Conservation (phyloP, 2,113 vertebrate species). For the Cacatua alba region DNA sequence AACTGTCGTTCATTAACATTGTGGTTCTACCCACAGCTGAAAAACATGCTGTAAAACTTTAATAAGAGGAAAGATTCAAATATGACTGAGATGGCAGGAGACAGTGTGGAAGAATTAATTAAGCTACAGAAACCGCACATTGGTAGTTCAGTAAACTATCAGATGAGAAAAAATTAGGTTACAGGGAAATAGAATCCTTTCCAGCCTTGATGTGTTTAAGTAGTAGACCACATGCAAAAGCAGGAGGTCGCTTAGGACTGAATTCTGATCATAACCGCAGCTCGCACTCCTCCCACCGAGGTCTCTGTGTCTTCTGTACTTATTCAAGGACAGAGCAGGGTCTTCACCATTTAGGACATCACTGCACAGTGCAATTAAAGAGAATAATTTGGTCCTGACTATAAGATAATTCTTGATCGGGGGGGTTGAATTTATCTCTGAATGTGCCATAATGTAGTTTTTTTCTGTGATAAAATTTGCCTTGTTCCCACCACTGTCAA, state of each 20-base stretch:
- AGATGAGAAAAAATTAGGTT: neutral
- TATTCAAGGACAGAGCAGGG: conserved; percentile 38
- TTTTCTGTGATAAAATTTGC: neutral
- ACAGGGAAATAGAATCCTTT: conserved; percentile 1
- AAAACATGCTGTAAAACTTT: conserved; percentile 56
- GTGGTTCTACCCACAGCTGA: conserved; percentile 40
- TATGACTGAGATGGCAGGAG: neutral
- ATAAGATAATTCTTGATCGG: neutral
- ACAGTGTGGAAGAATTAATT: conserved; percentile 40
- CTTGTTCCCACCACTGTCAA: neutral
- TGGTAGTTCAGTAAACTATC: conserved; percentile 7
- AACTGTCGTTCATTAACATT: conserved; percentile 51
- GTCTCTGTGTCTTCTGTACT: neutral
- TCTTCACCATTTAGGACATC: conserved; percentile 40
- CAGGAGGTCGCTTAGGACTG: conserved; percentile 18
- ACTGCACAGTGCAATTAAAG: neutral
- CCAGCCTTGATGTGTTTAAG: conserved; percentile 26
- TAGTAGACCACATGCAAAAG: neutral
- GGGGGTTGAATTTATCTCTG: conserved; percentile 15
- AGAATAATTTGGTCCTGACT: conserved; percentile 25
- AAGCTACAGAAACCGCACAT: neutral
- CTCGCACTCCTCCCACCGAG: neutral
- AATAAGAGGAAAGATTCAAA: conserved; percentile 47
- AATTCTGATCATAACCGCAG: conserved; percentile 14
- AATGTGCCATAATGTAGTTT: neutral